These are phyloP conservation scores for Harpalus rubripes DNA, from an alignment of 2,888 invertebrate species.

Conservation along the genomic window DNA sequence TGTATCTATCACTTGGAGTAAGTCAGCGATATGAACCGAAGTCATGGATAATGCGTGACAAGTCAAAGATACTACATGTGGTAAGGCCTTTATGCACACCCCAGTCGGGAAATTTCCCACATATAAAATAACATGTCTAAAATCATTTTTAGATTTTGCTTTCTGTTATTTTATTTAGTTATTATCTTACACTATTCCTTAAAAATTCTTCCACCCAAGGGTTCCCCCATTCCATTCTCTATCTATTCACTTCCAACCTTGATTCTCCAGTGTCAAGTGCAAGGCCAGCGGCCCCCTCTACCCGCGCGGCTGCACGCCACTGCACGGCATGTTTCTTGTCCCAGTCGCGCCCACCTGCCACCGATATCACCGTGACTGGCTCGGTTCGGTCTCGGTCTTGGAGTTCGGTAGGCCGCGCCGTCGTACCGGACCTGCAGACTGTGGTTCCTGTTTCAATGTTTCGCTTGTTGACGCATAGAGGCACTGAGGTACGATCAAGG, in stretches of 20 bases:
- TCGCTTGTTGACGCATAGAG: no score
- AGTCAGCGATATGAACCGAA: no score
- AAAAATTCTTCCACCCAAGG: background rate
- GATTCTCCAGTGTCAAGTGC: slow-evolving; percentile 45
- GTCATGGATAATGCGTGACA: no score
- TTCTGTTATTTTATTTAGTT: no score
- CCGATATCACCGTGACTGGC: background rate
- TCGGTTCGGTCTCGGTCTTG: background rate
- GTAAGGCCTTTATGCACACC: no score
- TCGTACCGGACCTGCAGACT: slow-evolving; percentile 11
- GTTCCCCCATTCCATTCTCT: background rate
- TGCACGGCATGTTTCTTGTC: background rate
- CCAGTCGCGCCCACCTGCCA: slow-evolving; percentile 21
- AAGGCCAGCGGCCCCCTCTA: slow-evolving; percentile 18
- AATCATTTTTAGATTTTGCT: no score
- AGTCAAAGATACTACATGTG: no score
- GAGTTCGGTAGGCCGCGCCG: background rate
- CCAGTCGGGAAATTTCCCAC: no score
- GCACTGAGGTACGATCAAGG: no score
- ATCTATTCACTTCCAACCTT: background rate
- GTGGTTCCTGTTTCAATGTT: slow-evolving; percentile 19
- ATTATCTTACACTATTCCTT: background rate
- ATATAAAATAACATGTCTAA: no score
- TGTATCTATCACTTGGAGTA: no score
- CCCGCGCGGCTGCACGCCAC: slow-evolving; percentile 21